phyloP scores from a whole-genome alignment of 2,113 vertebrate species.

The Pomatostomus ruficeps region DNA sequence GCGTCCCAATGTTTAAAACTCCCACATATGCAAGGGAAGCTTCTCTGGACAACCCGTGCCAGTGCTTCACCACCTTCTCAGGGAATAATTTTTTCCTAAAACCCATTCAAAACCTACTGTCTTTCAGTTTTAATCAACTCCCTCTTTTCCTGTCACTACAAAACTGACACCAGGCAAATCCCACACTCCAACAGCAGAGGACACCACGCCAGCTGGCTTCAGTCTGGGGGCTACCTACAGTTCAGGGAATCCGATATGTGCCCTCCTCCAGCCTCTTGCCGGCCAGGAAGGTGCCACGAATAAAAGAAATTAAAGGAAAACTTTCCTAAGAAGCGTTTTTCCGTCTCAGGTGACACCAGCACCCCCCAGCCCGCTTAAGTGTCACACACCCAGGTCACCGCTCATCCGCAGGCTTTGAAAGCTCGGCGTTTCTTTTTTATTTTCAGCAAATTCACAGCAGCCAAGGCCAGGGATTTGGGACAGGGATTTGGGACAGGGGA shows the following conservation, averaged over 20 bases:
- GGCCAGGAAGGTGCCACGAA: not conserved
- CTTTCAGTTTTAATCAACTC: not conserved
- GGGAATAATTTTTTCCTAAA: not conserved
- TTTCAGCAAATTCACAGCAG: not conserved
- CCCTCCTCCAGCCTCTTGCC: not conserved
- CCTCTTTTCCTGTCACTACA: not conserved
- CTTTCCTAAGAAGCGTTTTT: not conserved
- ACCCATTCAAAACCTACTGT: not conserved
- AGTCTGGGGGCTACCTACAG: not conserved
- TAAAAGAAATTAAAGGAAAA: not conserved
- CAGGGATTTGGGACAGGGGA: accelerated
- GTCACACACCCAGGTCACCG: not conserved
- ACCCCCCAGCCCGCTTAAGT: not conserved
- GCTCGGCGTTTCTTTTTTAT: accelerated
- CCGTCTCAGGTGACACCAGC: accelerated
- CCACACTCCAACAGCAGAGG: not conserved
- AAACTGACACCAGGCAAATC: not conserved
- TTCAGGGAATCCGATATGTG: not conserved
- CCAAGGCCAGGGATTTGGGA: accelerated
- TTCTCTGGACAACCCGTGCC: not conserved
- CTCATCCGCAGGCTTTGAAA: not conserved
- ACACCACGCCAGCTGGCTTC: not conserved
- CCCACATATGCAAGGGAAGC: accelerated
- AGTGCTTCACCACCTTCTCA: not conserved
- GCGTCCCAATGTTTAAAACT: not conserved